phyloP scores from a whole-genome alignment of 2,888 invertebrate species.

The Archaeoteleia sp. region DNA sequence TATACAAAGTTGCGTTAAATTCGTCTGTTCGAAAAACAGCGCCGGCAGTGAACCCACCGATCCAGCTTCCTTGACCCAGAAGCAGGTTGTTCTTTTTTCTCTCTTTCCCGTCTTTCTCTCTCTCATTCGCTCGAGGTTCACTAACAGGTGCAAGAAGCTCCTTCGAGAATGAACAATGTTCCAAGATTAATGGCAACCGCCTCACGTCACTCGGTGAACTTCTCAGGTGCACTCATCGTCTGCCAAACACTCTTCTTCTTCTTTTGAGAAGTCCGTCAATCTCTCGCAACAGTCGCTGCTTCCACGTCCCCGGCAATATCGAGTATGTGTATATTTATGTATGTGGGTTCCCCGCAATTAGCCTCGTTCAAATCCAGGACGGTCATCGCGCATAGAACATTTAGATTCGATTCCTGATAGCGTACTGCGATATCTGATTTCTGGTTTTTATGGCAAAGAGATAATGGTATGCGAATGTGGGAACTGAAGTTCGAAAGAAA shows the following conservation, averaged over 20 bases:
- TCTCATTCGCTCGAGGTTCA: constrained; percentile 7
- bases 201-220: constrained; percentile 9
- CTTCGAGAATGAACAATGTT: constrained; percentile 29
- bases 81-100: constrained; percentile 8
- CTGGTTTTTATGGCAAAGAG: too few relatives aligned
- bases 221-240: constrained; percentile 18
- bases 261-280: constrained; percentile 9
- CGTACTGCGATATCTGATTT: too few relatives aligned
- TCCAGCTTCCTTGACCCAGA: constrained; percentile 36
- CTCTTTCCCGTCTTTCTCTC: constrained; percentile 13
- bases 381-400: constrained; percentile 1
- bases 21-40: not conserved
- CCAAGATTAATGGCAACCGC: constrained; percentile 36
- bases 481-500: too few relatives aligned
- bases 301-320: constrained; percentile 6
- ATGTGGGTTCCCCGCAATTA: constrained; percentile 17
- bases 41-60: constrained; percentile 20
- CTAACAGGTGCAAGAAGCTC: constrained; percentile 39
- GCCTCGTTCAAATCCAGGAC: constrained; percentile 26
- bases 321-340: not conserved
- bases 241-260: constrained; percentile 16
- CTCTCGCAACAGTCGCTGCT: constrained; percentile 13
- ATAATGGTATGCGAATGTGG: too few relatives aligned
- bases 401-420: constrained; percentile 11
- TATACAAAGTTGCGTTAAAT: constrained; percentile 1